These are phyloP conservation scores for Calliopum simillimum DNA, from an alignment of 2,888 invertebrate species.

Conservation along the genomic window DNA sequence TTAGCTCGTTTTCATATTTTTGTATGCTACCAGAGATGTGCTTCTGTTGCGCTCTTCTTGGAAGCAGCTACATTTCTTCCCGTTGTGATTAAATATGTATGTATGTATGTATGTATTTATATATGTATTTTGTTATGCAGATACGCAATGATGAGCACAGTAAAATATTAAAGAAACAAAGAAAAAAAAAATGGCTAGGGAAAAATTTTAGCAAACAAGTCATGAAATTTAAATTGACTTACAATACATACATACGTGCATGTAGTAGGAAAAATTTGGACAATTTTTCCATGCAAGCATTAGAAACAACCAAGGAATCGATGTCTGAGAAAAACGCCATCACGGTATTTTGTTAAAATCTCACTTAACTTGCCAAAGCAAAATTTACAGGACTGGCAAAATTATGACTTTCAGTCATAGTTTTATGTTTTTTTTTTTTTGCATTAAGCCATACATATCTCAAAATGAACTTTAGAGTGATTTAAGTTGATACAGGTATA, in stretches of 20 bases:
- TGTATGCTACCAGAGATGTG: too few relatives aligned
- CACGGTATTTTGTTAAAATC: neutral
- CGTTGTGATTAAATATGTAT: too few relatives aligned
- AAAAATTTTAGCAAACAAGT: neutral
- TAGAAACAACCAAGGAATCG: neutral
- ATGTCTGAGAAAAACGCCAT: neutral
- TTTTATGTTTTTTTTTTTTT: too few relatives aligned
- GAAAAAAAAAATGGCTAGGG: neutral
- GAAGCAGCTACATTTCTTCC: too few relatives aligned
- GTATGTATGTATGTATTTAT: neutral
- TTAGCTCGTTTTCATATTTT: too few relatives aligned
- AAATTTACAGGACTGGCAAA: neutral
- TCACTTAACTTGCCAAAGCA: neutral
- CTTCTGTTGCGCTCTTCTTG: too few relatives aligned
- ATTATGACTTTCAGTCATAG: neutral
- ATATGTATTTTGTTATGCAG: conserved; percentile 15
- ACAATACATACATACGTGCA: too few relatives aligned
- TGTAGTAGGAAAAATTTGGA: conserved; percentile 12
- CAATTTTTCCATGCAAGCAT: conserved; percentile 10
- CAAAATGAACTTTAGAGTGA: too few relatives aligned
- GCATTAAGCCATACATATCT: too few relatives aligned
- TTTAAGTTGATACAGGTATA: too few relatives aligned
- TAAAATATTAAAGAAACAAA: too few relatives aligned
- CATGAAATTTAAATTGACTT: conserved; percentile 11
- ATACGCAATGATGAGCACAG: conserved; percentile 38